Evolutionary conservation across 2,113 vertebrate genomes (phyloP).

Genomic region (Trogon surrucura): DNA sequence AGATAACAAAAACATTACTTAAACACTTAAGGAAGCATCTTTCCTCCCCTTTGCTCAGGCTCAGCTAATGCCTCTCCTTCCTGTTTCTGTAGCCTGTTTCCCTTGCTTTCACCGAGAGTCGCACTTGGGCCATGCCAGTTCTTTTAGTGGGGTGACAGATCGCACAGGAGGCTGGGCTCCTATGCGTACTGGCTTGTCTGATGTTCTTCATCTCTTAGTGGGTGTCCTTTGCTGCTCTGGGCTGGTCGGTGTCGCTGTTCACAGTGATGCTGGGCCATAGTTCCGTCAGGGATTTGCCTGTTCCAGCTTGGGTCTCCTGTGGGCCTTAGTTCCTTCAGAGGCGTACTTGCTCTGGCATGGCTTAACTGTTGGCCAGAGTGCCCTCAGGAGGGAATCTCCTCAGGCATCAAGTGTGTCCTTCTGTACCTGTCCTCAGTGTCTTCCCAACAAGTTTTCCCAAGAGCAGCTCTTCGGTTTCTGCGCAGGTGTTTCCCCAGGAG

Average conservation of each 20-base stretch:
- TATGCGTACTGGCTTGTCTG: not conserved
- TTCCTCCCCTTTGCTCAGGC: not conserved
- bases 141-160: not conserved
- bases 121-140: not conserved
- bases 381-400: not conserved
- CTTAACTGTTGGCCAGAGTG: not conserved
- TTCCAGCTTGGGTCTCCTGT: not conserved
- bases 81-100: not conserved
- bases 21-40: not conserved
- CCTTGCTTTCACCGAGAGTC: not conserved
- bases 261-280: not conserved
- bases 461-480: constrained; percentile 7
- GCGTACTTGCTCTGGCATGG: not conserved
- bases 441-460: not conserved
- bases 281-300: not conserved
- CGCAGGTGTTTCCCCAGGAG: not conserved
- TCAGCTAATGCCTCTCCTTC: not conserved
- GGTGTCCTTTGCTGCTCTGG: not conserved
- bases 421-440: not conserved
- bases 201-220: not conserved
- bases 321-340: not conserved
- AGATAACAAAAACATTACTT: not conserved
- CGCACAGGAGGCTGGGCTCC: not conserved
- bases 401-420: not conserved
- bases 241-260: not conserved